Base-by-base conservation (phyloP, 2,797 vertebrate species). In the Octomys mimax region DNA sequence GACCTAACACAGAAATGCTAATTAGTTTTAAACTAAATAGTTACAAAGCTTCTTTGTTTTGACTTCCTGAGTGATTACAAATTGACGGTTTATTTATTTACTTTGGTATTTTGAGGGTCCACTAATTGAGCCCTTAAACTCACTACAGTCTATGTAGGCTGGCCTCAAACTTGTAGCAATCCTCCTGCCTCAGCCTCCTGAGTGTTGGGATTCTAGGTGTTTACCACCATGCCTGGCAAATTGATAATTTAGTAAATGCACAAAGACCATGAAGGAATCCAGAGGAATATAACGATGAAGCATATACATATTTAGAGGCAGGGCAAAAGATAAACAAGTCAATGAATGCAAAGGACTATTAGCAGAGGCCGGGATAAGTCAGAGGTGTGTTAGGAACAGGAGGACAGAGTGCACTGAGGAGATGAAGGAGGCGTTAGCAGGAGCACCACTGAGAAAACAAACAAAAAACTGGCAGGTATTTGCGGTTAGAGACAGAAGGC, bases 11-110 rank as follows among this genome's bases (percentile, higher is more conserved):
- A 80, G 78, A 80, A 87, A 85, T 62, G 3, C 16, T 87, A 70
- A 86, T 52, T 91, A 90, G 46, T 59, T 92, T n/a, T 78, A 93
- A 79, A 89, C 24, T 88, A 87, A 87, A 42, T 71, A 42, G 57
- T 36, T 71, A 70, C 19, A 80, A 66, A 68, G 19, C 13, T 94
- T 71, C 22, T 54, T 94, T 66, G 49, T 66, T 92, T 88, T 96
- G 68, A 64, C 54, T 92, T 88, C 54, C 18, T 88, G 24, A 87
- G 42, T 57, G 59, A 90, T 64, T 49, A 80, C 5, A 90, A 78
- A 78, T 11, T 21, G 31, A 54, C 16, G 18, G 18, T 64, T 64
- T 64, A 13, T 31, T 68, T n/a, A n/a, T n/a, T n/a, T 70, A 70
- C 36, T 70, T 70, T n/a, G n/a, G 18, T 70, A 8, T 59, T 70